Evolutionary conservation across 2,888 invertebrate species (phyloP).

Genomic region (Hyppa rectilinea): DNA sequence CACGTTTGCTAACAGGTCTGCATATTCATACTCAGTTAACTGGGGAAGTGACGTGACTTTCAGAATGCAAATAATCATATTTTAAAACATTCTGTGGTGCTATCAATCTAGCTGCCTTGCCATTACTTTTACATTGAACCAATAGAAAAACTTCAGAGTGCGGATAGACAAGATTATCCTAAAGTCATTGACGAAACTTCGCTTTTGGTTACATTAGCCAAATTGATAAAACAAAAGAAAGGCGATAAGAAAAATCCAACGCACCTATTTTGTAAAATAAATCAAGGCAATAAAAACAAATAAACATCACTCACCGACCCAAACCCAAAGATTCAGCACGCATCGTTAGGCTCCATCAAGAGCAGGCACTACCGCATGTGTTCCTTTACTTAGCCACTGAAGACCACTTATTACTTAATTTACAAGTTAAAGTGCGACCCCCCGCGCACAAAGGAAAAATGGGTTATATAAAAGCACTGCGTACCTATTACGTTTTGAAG

Average conservation of each 20-base stretch:
- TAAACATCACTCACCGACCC: not conserved
- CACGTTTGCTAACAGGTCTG: not conserved
- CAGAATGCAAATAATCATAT: not conserved
- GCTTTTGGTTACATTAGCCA: not conserved
- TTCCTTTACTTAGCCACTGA: conserved; percentile 65
- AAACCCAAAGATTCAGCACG: not conserved
- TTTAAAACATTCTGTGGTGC: not conserved
- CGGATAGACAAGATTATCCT: no score
- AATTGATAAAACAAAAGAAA: not conserved
- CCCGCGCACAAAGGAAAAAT: conserved; percentile 69
- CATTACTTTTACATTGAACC: not conserved
- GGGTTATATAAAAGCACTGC: conserved; percentile 69
- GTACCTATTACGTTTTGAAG: conserved; percentile 64
- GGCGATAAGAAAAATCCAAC: not conserved
- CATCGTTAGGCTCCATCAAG: conserved; percentile 33
- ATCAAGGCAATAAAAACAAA: conserved; percentile 15
- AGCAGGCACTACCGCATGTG: conserved; percentile 47
- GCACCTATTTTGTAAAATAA: not conserved
- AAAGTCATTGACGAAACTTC: not conserved
- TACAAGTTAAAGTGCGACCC: conserved; percentile 69
- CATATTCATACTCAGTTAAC: conserved; percentile 8
- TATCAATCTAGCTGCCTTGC: not conserved
- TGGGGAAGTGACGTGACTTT: not conserved
- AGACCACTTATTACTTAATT: conserved; percentile 72
- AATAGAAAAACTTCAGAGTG: no score